phyloP scores from a whole-genome alignment of 1,140 invertebrate genomes.

The Panagrolaimus sp. region DNA sequence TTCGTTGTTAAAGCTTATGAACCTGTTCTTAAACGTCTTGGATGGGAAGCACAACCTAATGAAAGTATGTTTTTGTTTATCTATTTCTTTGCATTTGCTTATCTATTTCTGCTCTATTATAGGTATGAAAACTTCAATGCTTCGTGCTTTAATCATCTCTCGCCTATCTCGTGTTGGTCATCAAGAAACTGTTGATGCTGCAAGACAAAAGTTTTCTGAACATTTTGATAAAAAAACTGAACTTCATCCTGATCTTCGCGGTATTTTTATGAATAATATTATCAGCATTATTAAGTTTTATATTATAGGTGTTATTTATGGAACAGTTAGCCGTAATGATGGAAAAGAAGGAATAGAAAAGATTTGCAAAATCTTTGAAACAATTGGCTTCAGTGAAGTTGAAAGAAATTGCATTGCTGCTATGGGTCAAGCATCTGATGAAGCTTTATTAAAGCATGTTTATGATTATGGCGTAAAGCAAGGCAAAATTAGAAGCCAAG shows the following conservation, averaged over 20 bases:
- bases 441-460: conserved; percentile 66
- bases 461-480: conserved; percentile 67
- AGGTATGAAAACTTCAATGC: conserved; percentile 68
- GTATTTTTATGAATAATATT: too few species aligned
- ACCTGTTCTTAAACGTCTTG: conserved; percentile 57
- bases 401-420: conserved; percentile 78
- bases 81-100: conserved; percentile 16
- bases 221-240: conserved; percentile 66
- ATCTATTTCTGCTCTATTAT: conserved; percentile 14
- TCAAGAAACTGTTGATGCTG: conserved; percentile 68
- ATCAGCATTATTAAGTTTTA: too few species aligned
- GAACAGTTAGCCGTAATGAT: conserved; percentile 71
- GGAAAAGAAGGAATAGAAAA: conserved; percentile 69
- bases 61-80: conserved; percentile 57
- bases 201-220: conserved; percentile 67
- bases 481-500: conserved; percentile 82
- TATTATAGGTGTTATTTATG: conserved; percentile 72
- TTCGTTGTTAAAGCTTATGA: conserved; percentile 57
- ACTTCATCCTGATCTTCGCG: conserved; percentile 81
- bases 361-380: conserved; percentile 75
- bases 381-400: conserved; percentile 81
- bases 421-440: conserved; percentile 71
- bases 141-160: conserved; percentile 76
- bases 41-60: conserved; percentile 59
- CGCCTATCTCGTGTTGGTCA: conserved; percentile 76